phyloP scores from a whole-genome alignment of 2,888 invertebrate species.

The Tridacna crocea region DNA sequence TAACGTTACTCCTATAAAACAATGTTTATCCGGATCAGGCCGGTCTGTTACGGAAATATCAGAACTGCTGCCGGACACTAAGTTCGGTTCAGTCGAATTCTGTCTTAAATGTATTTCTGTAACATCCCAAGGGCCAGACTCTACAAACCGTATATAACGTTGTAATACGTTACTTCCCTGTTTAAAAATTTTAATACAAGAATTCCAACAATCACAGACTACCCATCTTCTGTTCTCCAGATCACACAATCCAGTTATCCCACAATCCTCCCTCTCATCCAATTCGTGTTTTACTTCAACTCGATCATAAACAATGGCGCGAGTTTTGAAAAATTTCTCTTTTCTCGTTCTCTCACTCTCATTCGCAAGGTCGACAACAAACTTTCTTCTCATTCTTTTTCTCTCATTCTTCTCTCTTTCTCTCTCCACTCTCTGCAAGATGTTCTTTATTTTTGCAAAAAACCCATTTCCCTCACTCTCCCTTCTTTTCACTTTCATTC shows the following conservation, averaged over 20 bases:
- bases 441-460: too few relatives aligned
- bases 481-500: too few relatives aligned
- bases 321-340: background rate
- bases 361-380: background rate
- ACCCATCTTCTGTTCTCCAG: background rate
- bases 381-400: background rate
- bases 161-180: background rate
- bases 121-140: slow-evolving; percentile 18
- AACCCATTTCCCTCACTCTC: too few relatives aligned
- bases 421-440: too few relatives aligned
- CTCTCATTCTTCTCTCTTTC: background rate
- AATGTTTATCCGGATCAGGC: slow-evolving; percentile 1
- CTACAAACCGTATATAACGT: slow-evolving; percentile 5
- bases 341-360: background rate
- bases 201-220: background rate
- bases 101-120: slow-evolving; percentile 11
- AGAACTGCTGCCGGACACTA: slow-evolving; percentile 5
- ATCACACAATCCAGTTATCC: background rate
- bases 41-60: slow-evolving; percentile 6
- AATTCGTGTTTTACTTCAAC: background rate
- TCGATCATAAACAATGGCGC: background rate
- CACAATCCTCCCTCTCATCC: background rate
- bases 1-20: slow-evolving; percentile 2
- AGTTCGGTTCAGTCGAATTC: background rate
- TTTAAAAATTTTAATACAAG: slow-evolving; percentile 15